Conservation (phyloP, 1,140 invertebrate species). For the Gryon sp. region DNA sequence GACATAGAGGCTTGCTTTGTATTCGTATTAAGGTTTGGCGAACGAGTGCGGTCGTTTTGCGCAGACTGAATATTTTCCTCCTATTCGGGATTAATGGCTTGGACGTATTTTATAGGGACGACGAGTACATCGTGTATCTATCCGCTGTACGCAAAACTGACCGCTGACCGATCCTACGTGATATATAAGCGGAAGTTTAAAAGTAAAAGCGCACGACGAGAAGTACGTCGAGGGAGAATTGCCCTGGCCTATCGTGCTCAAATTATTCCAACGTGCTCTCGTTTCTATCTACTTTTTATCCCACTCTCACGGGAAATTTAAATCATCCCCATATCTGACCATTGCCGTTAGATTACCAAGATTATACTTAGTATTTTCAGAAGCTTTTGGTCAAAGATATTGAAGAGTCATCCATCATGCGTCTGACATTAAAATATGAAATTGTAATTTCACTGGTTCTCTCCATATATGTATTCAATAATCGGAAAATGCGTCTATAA, state of each 20-base stretch:
- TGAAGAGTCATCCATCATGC: slow-evolving; percentile 29
- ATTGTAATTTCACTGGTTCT: slow-evolving; percentile 18
- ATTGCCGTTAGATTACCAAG: slow-evolving; percentile 41
- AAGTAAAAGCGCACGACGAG: slow-evolving; percentile 71
- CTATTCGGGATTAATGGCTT: slow-evolving; percentile 80
- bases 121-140: slow-evolving; percentile 43
- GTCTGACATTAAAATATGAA: slow-evolving; percentile 40
- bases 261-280: slow-evolving; percentile 40
- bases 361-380: slow-evolving; percentile 20
- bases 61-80: slow-evolving; percentile 77
- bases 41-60: slow-evolving; percentile 72
- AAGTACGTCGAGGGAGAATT: slow-evolving; percentile 40
- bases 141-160: slow-evolving; percentile 68
- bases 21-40: slow-evolving; percentile 77
- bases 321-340: slow-evolving; percentile 49
- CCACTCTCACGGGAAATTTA: slow-evolving; percentile 53
- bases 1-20: slow-evolving; percentile 76
- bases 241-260: slow-evolving; percentile 16
- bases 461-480: no score
- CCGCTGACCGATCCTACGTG: slow-evolving; percentile 72
- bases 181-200: slow-evolving; percentile 79
- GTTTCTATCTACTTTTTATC: slow-evolving; percentile 9
- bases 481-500: no score
- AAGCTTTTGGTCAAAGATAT: slow-evolving; percentile 25
- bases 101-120: slow-evolving; percentile 79